These are phyloP conservation scores for Geotrypetes seraphini DNA, from an alignment of 2,797 vertebrate species.

Conservation along the genomic window DNA sequence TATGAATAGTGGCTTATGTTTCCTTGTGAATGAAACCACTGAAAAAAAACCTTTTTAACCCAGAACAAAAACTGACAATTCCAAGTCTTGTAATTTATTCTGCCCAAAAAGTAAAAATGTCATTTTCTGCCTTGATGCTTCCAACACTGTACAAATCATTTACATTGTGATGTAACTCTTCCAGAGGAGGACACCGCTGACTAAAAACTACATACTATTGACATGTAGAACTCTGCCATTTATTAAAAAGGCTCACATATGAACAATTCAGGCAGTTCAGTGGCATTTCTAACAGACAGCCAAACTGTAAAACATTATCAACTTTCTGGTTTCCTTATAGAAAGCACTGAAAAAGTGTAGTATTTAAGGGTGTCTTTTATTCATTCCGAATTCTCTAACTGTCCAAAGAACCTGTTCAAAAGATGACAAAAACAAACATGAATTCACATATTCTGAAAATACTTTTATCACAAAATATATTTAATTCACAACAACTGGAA, in stretches of 20 bases:
- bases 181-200: conserved; percentile 50
- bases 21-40: conserved; percentile 37
- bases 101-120: conserved; percentile 49
- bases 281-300: conserved; percentile 54
- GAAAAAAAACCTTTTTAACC: conserved; percentile 44
- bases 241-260: conserved; percentile 57
- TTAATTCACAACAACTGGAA: no score
- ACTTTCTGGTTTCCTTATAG: conserved; percentile 56
- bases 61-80: no score
- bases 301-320: conserved; percentile 50
- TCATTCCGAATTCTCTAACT: conserved; percentile 64
- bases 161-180: conserved; percentile 53
- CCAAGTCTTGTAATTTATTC: conserved; percentile 49
- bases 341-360: conserved; percentile 61
- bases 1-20: conserved; percentile 42
- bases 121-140: conserved; percentile 51
- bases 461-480: conserved; percentile 45
- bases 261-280: conserved; percentile 58
- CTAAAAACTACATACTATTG: conserved; percentile 56
- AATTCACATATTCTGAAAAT: no score
- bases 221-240: conserved; percentile 52
- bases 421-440: conserved; percentile 51
- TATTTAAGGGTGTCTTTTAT: conserved; percentile 62
- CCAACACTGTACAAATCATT: conserved; percentile 56
- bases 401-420: conserved; percentile 66